Percentiles rank a stretch among this genome's conserved stretches.
Evolutionary conservation across 2,113 vertebrate species (phyloP).

Genomic region (Ciconia boyciana): DNA sequence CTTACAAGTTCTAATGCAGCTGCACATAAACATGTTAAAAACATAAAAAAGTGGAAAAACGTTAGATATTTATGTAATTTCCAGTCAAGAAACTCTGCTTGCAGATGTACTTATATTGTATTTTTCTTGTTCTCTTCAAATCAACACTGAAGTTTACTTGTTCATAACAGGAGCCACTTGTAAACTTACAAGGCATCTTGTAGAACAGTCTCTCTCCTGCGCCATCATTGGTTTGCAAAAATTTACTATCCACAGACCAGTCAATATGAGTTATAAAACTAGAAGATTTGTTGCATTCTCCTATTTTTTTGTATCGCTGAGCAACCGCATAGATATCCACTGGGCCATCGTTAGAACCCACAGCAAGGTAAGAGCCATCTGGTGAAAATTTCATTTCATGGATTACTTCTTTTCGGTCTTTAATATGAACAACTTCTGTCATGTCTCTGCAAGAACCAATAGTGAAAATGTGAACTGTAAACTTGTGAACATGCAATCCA

Average conservation of each 20-base stretch:
- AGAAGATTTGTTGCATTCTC: conserved; percentile 89
- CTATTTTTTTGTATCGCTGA: conserved; percentile 95
- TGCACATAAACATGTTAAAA: background rate
- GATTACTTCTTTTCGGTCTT: conserved; percentile 96
- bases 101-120: background rate
- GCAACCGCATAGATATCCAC: conserved; percentile 91
- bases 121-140: background rate
- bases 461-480: background rate
- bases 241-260: conserved; percentile 95
- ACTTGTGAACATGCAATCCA: background rate
- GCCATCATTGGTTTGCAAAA: conserved; percentile 93
- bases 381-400: conserved; percentile 98
- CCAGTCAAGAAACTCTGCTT: background rate
- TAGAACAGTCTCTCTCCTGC: conserved; percentile 90
- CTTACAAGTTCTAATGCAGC: background rate
- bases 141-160: background rate
- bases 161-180: background rate
- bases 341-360: conserved; percentile 93
- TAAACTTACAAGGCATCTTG: conserved; percentile 90
- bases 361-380: conserved; percentile 90
- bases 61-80: background rate
- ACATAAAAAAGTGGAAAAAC: background rate
- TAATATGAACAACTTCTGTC: conserved; percentile 98
- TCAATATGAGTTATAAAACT: conserved; percentile 97
- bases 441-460: conserved; percentile 84